Conservation (phyloP, 1,140 invertebrate genomes). For the Drosophila ohnishii region DNA sequence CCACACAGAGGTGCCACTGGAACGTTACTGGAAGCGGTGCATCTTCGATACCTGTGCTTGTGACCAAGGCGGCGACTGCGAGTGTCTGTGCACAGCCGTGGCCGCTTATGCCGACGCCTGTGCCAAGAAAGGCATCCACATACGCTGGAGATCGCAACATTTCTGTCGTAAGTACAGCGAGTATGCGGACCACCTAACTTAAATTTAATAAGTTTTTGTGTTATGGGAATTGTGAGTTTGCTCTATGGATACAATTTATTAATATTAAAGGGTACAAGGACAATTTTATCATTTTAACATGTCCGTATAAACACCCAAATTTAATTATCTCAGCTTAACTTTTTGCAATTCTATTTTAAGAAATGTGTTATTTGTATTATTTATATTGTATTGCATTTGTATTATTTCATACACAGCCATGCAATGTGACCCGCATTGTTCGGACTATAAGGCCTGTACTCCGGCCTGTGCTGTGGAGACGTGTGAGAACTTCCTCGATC, state of each 20-base stretch:
- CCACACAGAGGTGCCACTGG: constrained; percentile 90
- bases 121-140: constrained; percentile 87
- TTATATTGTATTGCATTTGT: not conserved
- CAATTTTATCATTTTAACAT: not conserved
- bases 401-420: constrained; percentile 86
- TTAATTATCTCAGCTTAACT: too few relatives aligned
- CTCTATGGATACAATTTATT: too few relatives aligned
- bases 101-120: constrained; percentile 94
- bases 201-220: too few relatives aligned
- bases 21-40: constrained; percentile 88
- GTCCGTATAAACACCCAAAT: too few relatives aligned
- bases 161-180: constrained; percentile 89
- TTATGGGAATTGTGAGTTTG: too few relatives aligned
- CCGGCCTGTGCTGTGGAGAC: constrained; percentile 91
- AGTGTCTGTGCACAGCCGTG: constrained; percentile 94
- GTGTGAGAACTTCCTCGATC: constrained; percentile 90
- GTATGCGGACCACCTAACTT: too few relatives aligned
- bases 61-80: constrained; percentile 94
- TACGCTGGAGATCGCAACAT: constrained; percentile 91
- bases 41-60: constrained; percentile 93
- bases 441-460: constrained; percentile 91
- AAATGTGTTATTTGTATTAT: not conserved
- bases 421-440: constrained; percentile 92
- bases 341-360: not conserved
- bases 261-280: not conserved